A percentile compares a stretch with the other conserved stretches of the same genome.
These are phyloP conservation scores for Pluvialis apricaria DNA, from an alignment of 2,113 vertebrate genomes.

Conservation along the genomic window DNA sequence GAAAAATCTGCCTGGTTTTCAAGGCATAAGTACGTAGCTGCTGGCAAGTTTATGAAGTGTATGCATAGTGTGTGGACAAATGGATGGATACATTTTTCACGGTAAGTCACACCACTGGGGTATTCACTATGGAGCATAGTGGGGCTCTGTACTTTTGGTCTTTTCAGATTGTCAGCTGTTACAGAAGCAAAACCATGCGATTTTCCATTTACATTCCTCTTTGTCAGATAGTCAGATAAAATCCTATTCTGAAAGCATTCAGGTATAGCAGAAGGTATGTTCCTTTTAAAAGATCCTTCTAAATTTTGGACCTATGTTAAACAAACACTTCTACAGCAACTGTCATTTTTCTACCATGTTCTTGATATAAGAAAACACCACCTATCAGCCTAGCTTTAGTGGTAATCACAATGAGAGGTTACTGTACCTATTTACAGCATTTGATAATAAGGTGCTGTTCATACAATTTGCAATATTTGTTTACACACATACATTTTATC, in stretches of 20 bases:
- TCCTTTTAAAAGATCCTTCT: neutral
- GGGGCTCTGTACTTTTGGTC: neutral
- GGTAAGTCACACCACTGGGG: neutral
- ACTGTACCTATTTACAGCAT: neutral
- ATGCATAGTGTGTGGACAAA: neutral
- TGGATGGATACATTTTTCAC: neutral
- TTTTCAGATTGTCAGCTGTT: neutral
- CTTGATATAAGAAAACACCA: neutral
- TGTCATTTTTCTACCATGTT: neutral
- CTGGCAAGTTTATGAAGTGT: neutral
- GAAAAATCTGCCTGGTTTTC: neutral
- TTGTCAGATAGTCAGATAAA: neutral
- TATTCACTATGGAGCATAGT: neutral
- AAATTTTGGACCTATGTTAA: neutral
- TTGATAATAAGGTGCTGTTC: neutral
- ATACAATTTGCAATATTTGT: neutral
- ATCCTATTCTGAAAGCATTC: neutral
- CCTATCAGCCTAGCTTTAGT: neutral
- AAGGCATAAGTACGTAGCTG: neutral
- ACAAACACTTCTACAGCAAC: neutral
- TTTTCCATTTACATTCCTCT: neutral
- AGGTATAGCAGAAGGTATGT: neutral
- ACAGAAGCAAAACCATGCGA: neutral
- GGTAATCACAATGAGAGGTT: neutral
- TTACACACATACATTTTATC: neutral